Percentiles rank a stretch among this genome's conserved stretches.
Conservation (phyloP, 2,797 vertebrate species). For the Macropus fuliginosus region DNA sequence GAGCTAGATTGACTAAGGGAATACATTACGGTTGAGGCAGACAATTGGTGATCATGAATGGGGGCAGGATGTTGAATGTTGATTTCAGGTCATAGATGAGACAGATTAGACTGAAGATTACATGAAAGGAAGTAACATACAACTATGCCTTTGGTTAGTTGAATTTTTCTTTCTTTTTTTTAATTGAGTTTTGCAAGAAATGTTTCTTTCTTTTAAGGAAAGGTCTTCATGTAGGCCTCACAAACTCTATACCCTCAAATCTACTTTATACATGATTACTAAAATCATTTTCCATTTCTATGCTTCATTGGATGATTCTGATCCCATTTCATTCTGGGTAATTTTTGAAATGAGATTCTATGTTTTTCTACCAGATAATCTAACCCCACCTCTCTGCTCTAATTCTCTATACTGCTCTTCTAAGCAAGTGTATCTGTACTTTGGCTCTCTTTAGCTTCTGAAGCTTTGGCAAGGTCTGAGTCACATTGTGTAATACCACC, state of each 20-base stretch:
- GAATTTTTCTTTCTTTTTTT: background rate
- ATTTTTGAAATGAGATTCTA: background rate
- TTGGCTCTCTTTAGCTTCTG: no score
- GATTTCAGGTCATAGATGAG: background rate
- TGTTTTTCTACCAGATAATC: background rate
- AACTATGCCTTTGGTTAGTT: background rate
- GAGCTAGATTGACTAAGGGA: background rate
- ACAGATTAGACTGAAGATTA: background rate
- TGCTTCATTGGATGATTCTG: background rate
- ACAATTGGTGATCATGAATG: background rate
- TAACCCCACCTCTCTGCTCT: no score
- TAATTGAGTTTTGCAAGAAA: slow-evolving; percentile 19
- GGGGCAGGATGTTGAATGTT: background rate
- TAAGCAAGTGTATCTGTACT: no score
- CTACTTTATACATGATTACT: background rate
- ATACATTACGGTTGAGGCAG: background rate
- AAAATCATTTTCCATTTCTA: background rate
- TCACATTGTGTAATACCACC: no score
- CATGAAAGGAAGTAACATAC: background rate
- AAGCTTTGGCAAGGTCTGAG: no score
- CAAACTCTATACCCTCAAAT: background rate
- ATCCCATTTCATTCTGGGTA: background rate
- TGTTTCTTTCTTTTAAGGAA: slow-evolving; percentile 14
- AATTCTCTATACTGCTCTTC: no score
- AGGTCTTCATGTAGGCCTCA: background rate